phyloP scores from a whole-genome alignment of 2,113 vertebrate genomes.

The Cathartes aura region DNA sequence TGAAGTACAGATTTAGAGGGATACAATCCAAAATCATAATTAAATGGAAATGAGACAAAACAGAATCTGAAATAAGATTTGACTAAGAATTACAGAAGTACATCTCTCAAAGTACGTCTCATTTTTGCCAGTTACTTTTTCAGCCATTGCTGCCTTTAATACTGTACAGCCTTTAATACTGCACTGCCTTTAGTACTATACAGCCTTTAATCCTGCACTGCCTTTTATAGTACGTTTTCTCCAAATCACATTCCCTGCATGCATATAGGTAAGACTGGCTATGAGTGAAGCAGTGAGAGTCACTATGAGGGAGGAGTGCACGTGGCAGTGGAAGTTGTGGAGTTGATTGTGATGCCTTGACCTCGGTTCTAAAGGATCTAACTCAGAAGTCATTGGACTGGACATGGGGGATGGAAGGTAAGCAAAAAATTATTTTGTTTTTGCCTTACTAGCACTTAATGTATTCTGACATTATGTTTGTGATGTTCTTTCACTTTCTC shows the following conservation, averaged over 20 bases:
- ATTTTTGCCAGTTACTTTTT: background rate
- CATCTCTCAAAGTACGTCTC: background rate
- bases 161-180: background rate
- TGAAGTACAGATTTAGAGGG: conserved; percentile 51
- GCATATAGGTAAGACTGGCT: background rate
- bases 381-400: background rate
- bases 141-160: background rate
- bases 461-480: background rate
- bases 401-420: background rate
- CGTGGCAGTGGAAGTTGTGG: background rate
- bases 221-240: background rate
- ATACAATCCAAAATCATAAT: conserved; percentile 61
- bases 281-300: background rate
- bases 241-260: background rate
- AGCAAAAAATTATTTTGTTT: background rate
- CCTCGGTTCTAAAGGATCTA: background rate
- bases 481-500: background rate
- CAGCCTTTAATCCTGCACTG: background rate
- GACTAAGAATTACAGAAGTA: conserved; percentile 8
- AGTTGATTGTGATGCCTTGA: background rate
- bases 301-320: background rate
- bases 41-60: conserved; percentile 58
- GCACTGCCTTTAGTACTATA: background rate
- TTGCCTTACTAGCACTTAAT: background rate
- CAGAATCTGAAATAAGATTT: conserved; percentile 51